Evolutionary conservation across 2,888 invertebrate species (phyloP).

Genomic region (Eueremaeus valkanovi): DNA sequence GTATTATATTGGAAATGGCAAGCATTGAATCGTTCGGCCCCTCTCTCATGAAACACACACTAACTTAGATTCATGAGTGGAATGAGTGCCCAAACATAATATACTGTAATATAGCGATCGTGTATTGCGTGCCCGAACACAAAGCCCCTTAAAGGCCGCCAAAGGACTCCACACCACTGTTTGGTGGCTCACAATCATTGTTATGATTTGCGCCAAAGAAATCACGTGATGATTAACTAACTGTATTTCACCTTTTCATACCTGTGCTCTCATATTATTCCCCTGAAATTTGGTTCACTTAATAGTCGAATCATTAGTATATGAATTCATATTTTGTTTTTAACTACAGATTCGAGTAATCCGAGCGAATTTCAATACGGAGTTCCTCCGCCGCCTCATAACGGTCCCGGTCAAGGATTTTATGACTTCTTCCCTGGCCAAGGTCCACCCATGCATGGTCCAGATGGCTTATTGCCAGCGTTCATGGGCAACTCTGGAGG

Average conservation of each 20-base stretch:
- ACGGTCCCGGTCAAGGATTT: constrained; percentile 48
- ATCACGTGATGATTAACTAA: constrained; percentile 8
- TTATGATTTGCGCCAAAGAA: not conserved
- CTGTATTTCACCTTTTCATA: not conserved
- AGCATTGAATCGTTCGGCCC: not conserved
- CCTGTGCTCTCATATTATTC: not conserved
- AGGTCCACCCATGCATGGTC: constrained; percentile 37
- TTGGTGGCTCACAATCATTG: not conserved
- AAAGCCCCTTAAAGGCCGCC: constrained; percentile 2
- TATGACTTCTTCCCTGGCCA: constrained; percentile 79
- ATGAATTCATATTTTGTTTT: constrained; percentile 36
- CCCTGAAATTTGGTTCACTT: not conserved
- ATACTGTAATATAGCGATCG: not conserved
- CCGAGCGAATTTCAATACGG: constrained; percentile 48
- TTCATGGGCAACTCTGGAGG: not conserved
- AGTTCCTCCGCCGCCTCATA: constrained; percentile 37
- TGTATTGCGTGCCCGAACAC: not conserved
- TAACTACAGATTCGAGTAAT: constrained; percentile 48
- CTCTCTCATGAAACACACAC: constrained; percentile 4
- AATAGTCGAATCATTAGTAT: not conserved
- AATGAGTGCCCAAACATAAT: not conserved
- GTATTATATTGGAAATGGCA: not conserved
- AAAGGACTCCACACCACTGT: not conserved
- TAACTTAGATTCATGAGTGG: constrained; percentile 6
- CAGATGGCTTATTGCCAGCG: constrained; percentile 26